These are phyloP conservation scores for Cryptoprocta ferox DNA, from an alignment of 2,797 vertebrate genomes.

Conservation along the genomic window DNA sequence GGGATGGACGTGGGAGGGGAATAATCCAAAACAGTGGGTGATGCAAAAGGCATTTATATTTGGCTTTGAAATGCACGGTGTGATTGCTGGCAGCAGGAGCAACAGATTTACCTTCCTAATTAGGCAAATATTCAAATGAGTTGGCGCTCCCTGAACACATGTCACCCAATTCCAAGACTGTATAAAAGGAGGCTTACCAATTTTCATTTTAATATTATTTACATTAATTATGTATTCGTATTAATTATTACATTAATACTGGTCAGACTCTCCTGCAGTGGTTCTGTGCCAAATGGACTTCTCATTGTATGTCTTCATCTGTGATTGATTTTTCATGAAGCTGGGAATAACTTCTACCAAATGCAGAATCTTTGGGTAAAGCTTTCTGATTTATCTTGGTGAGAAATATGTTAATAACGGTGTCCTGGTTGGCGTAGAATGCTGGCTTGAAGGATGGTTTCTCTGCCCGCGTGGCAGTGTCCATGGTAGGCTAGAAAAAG, in stretches of 20 bases:
- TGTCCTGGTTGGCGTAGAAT: conserved; percentile 6
- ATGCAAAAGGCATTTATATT: conserved; percentile 45
- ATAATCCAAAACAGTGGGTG: neutral
- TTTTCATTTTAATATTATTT: conserved; percentile 48
- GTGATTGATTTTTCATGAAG: conserved; percentile 27
- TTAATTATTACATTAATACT: neutral
- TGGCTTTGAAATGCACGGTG: neutral
- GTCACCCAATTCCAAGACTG: conserved; percentile 3
- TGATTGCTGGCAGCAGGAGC: conserved; percentile 19
- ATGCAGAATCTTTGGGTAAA: neutral
- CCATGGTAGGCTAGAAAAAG: neutral
- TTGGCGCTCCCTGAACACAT: conserved; percentile 38
- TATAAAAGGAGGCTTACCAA: neutral
- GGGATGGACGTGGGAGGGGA: neutral
- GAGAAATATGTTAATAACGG: neutral
- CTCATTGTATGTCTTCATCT: neutral
- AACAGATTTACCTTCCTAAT: conserved; percentile 70
- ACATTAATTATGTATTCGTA: neutral
- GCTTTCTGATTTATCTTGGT: conserved; percentile 26
- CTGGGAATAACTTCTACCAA: conserved; percentile 6
- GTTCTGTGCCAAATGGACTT: neutral
- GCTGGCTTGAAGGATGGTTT: neutral
- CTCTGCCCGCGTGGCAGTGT: neutral
- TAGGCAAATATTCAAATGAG: conserved; percentile 68
- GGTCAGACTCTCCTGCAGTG: neutral